Conservation (phyloP, 1,140 invertebrate species). For the Archegozetes longisetosus region DNA sequence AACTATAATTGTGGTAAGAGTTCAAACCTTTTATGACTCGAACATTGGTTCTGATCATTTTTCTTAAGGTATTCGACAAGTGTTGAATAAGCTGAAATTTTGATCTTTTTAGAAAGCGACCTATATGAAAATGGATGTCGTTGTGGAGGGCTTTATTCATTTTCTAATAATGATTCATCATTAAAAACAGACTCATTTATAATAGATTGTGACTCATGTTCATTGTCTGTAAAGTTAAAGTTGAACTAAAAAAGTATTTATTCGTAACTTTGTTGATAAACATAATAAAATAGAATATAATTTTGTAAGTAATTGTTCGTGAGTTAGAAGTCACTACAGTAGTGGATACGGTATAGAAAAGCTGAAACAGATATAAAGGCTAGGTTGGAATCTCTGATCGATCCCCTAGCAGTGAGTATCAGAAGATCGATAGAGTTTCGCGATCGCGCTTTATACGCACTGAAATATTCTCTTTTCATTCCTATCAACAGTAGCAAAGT, state of each 20-base stretch:
- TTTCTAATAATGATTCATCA: not conserved
- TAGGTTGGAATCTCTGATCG: too few species aligned
- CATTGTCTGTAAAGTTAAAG: not conserved
- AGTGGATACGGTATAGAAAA: too few species aligned
- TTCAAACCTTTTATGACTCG: not conserved
- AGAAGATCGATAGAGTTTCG: too few species aligned
- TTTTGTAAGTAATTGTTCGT: not conserved
- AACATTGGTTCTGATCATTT: not conserved
- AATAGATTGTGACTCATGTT: constrained; percentile 1
- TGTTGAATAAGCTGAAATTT: too few species aligned
- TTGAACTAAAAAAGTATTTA: not conserved
- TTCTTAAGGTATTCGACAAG: too few species aligned
- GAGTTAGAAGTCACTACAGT: not conserved
- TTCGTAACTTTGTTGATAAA: not conserved
- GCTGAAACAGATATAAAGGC: too few species aligned
- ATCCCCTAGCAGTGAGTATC: too few species aligned
- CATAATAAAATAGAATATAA: not conserved
- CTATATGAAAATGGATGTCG: not conserved
- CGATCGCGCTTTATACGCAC: too few species aligned
- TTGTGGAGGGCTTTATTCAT: not conserved
- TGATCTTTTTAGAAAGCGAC: too few species aligned
- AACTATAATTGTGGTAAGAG: not conserved
- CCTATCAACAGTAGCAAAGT: too few species aligned
- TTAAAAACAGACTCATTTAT: not conserved
- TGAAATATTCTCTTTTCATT: too few species aligned